phyloP scores from a whole-genome alignment of 2,888 invertebrate species.

The Nysson spinosus region DNA sequence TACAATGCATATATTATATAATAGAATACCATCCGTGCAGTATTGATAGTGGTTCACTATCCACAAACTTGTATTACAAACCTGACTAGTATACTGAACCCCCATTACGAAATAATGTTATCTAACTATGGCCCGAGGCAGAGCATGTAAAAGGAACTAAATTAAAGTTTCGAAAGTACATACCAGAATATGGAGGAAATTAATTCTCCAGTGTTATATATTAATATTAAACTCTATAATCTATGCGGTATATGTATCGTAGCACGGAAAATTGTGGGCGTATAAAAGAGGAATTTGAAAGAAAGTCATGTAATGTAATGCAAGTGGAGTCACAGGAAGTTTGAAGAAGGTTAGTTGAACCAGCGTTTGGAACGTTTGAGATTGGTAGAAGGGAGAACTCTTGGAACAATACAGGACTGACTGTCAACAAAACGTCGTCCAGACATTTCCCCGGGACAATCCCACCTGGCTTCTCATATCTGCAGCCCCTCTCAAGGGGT shows the following conservation, averaged over 20 bases:
- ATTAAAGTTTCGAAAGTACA: constrained; percentile 15
- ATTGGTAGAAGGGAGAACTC: constrained; percentile 5
- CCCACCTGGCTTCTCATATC: constrained; percentile 21
- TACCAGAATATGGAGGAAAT: too few relatives aligned
- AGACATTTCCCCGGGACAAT: constrained; percentile 51
- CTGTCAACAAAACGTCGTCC: constrained; percentile 61
- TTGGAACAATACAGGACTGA: constrained; percentile 43
- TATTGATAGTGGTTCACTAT: constrained; percentile 57
- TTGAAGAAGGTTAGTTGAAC: constrained; percentile 29
- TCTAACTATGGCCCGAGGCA: constrained; percentile 1
- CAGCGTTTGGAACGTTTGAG: constrained; percentile 15
- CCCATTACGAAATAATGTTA: constrained; percentile 31
- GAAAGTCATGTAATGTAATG: constrained; percentile 5
- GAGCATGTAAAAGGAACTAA: constrained; percentile 28
- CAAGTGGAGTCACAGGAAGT: constrained; percentile 15
- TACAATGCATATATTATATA: constrained; percentile 31
- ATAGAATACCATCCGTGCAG: constrained; percentile 34
- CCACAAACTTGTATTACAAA: constrained; percentile 67
- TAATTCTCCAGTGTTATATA: too few relatives aligned
- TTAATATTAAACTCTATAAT: too few relatives aligned
- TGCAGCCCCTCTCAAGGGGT: constrained; percentile 13
- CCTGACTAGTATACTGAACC: constrained; percentile 64
- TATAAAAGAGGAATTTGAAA: too few relatives aligned
- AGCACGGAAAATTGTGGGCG: too few relatives aligned
- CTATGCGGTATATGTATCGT: too few relatives aligned